Conservation (phyloP, 1,140 invertebrate genomes). For the Frieseomelitta varia region DNA sequence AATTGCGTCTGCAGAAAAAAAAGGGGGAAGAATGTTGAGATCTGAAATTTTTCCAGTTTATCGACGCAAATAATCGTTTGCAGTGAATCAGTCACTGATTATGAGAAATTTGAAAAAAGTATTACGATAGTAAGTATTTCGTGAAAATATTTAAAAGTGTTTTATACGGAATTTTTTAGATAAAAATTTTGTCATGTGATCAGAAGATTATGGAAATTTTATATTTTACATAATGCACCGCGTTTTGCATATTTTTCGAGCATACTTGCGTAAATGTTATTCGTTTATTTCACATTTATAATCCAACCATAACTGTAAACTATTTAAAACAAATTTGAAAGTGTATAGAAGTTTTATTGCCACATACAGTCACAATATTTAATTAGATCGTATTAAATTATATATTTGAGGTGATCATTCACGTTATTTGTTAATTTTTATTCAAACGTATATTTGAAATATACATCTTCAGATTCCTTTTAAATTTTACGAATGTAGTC, state of each 20-base stretch:
- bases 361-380: neutral
- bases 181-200: neutral
- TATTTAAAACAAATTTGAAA: neutral
- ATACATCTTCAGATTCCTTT: too few relatives aligned
- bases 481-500: too few relatives aligned
- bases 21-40: neutral
- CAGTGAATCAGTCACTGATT: neutral
- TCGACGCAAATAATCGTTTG: neutral
- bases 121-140: neutral
- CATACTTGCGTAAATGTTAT: too few relatives aligned
- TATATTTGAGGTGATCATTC: too few relatives aligned
- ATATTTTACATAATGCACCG: too few relatives aligned
- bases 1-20: neutral
- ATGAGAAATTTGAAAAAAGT: neutral
- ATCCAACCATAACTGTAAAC: too few relatives aligned
- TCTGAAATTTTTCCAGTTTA: neutral
- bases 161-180: neutral
- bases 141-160: neutral
- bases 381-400: too few relatives aligned
- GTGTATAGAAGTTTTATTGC: neutral
- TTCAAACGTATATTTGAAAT: too few relatives aligned
- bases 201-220: too few relatives aligned
- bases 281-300: too few relatives aligned
- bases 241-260: too few relatives aligned
- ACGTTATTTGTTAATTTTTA: too few relatives aligned